Base-by-base conservation (phyloP, 2,888 invertebrate genomes). In the Parochlus steinenii region DNA sequence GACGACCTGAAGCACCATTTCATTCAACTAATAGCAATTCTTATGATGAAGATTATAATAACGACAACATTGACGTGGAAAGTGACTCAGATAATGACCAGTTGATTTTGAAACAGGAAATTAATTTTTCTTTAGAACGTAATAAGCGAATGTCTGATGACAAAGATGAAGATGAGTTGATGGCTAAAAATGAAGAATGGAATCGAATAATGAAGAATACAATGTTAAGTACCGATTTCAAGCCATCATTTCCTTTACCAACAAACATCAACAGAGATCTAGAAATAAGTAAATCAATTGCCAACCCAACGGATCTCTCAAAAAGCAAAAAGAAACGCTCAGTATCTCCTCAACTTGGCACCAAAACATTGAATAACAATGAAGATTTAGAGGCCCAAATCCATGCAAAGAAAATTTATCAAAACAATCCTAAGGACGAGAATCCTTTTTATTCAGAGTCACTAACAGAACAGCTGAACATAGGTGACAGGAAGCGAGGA, bases 1-100 rank as follows among this genome's bases (percentile, higher is more conserved):
- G 22, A 30, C 24, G 18, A 15, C 36, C 23, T 4, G 15, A 20
- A 5, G 12, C 20, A 20, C 6, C 7, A 5, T 20, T 20, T 11
- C n/a, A 30, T 10, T 22, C 19, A 3, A 27, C 16, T 20, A 11
- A n/a, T 2, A 7, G 16, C 12, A 36, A 34, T 19, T 15, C 36
- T 12, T 36, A 37, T 24, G 30, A 33, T 10, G 30, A 33, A 11
- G 25, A 33, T 14, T 33, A 36, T 12, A 28, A 29, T 33, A 33
- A 29, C 43, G 58, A 59, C 42, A 54, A 53, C 43, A 58, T 58
- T 33, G 58, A 59, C 37, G 58, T 58, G 12, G 58, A 58, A 40
- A 56, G 55, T 31, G 53, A 53, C 23, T 36, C 36, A 11, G 36
- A 36, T 22, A 30, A 15, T 15, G 36, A 36, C 18, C 36, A 29